A percentile compares a stretch with the other conserved stretches of the same genome.
These are phyloP conservation scores for Oenanthe oenanthe DNA, from an alignment of 2,113 vertebrate species.

Conservation along the genomic window DNA sequence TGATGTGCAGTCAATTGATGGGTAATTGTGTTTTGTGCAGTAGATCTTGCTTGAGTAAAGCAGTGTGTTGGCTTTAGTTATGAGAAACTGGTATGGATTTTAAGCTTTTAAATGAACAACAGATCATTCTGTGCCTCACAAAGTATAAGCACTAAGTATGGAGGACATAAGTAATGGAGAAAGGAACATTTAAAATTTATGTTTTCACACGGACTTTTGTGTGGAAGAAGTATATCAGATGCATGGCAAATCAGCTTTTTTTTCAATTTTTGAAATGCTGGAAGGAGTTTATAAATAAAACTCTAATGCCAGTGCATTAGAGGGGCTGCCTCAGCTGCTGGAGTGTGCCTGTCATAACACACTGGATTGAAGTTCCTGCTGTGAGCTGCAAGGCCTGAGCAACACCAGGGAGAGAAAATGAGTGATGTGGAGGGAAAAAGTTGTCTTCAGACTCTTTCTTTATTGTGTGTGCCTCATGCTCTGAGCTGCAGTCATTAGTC, in stretches of 20 bases:
- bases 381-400: not conserved
- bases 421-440: not conserved
- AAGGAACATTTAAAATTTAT: slow-evolving; percentile 48
- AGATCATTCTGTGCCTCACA: slow-evolving; percentile 25
- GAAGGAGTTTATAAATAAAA: not conserved
- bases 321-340: not conserved
- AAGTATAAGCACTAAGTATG: slow-evolving; percentile 10
- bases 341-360: not conserved
- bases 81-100: slow-evolving; percentile 18
- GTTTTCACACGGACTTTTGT: slow-evolving; percentile 28
- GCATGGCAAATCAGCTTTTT: slow-evolving; percentile 3
- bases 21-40: slow-evolving; percentile 16
- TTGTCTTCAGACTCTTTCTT: not conserved
- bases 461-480: not conserved
- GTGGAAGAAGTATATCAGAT: slow-evolving; percentile 32
- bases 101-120: slow-evolving; percentile 29
- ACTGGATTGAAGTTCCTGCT: not conserved
- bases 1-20: slow-evolving; percentile 49
- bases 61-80: slow-evolving; percentile 24
- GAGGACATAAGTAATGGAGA: slow-evolving; percentile 30
- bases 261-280: slow-evolving; percentile 43
- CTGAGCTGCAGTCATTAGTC: not conserved
- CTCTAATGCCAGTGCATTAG: not conserved
- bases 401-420: not conserved
- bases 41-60: not conserved